phyloP scores from a whole-genome alignment of 2,888 invertebrate species.

The Gryllus longicercus region DNA sequence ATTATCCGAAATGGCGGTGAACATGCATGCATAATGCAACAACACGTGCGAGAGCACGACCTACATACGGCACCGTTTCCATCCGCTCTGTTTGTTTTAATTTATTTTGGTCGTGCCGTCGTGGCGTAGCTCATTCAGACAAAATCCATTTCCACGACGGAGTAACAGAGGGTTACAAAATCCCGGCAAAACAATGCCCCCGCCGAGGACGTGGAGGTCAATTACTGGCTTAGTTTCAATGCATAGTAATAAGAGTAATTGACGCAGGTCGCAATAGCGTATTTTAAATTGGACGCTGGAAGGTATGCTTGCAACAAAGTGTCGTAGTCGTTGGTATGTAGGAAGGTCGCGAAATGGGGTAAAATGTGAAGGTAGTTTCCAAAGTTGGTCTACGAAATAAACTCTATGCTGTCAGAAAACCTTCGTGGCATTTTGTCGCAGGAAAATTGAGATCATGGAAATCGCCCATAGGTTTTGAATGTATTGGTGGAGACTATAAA shows the following conservation, averaged over 20 bases:
- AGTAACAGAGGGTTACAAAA: background rate
- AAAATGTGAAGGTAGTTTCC: background rate
- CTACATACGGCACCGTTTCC: background rate
- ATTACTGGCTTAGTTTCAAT: background rate
- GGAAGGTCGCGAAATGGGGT: background rate
- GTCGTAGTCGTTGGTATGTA: background rate
- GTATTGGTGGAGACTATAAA: too few relatives aligned
- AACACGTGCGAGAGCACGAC: constrained; percentile 3
- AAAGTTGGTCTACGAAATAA: too few relatives aligned
- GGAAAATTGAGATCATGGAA: too few relatives aligned
- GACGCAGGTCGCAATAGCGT: background rate
- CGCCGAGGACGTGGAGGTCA: background rate
- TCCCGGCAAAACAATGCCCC: background rate
- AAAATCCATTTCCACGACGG: background rate
- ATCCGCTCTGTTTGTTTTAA: background rate
- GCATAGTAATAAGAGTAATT: background rate
- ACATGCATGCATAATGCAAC: constrained; percentile 17
- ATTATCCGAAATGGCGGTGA: constrained; percentile 17
- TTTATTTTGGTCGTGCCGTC: background rate
- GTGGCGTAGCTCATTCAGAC: background rate
- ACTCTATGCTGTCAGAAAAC: too few relatives aligned
- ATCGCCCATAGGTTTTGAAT: too few relatives aligned
- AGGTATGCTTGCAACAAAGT: background rate
- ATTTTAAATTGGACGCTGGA: background rate
- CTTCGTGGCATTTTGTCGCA: too few relatives aligned